Evolutionary conservation across 2,888 invertebrate genomes (phyloP), one percentile per base, ranked within the genome.

Genomic region (Cantharis nigra): DNA sequence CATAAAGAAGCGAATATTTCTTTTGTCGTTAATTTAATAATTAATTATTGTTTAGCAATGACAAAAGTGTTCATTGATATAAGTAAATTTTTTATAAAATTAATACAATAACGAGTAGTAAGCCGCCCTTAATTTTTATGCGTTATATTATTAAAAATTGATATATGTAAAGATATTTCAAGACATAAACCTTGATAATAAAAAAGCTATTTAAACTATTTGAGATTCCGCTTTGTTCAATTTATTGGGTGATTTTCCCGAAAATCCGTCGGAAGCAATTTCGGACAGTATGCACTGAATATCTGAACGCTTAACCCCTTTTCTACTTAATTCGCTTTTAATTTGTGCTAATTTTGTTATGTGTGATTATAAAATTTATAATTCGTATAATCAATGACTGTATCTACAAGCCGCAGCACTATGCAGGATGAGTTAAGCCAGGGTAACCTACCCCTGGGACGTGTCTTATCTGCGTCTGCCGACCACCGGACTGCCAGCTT

Each of bases 381-480:
- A 65, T 65, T 11, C 23, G 65, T 65, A 65, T 65, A 65, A 65
- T 65, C 65, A 65, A 65, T 65, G 69, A 72, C 78, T 78, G 75
- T 83, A 83, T 83, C 83, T 82, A 80, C 79, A 82, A 80, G 79
- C 82, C 80, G 79, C 82, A 81, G 82, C 79, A 79, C 80, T 80
- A 76, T 79, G 80, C 83, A 78, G 81, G 80, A 78, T 82, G 80
- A 79, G 83, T 82, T 82, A 82, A 82, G 83, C 82, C 82, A 76
- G 79, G 80, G 79, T 81, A 82, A 82, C 81, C 81, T 81, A 80
- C 82, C 81, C 81, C 80, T 80, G 84, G 84, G 83, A 83, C 83
- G 83, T 83, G 82, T 82, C 82, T 84, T 84, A 84, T 84, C 84
- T 82, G 77, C 76, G 81, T 79, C 80, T 82, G 82, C 82, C 84